Conservation (phyloP, 2,888 invertebrate species). For the Cataglyphis cursor region DNA sequence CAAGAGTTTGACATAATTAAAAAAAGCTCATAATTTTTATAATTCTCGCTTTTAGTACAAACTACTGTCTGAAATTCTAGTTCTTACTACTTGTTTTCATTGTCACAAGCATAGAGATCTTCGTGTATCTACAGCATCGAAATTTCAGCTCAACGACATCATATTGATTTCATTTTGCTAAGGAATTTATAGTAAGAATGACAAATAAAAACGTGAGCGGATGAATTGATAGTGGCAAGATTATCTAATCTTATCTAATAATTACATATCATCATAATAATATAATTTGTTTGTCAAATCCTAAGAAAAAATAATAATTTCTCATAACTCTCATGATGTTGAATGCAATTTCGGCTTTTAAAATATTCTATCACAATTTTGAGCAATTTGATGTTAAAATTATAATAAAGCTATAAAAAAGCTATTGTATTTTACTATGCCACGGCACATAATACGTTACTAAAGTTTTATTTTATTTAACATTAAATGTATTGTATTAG, state of each 20-base stretch:
- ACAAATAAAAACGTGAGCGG: not conserved
- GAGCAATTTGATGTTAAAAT: not conserved
- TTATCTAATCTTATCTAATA: too few species aligned
- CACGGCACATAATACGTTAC: too few species aligned
- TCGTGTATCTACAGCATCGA: conserved; percentile 45
- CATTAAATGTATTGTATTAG: not conserved
- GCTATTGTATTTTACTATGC: too few species aligned
- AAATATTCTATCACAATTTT: not conserved
- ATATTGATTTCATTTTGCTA: conserved; percentile 9
- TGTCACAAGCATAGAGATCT: too few species aligned
- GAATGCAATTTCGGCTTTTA: not conserved
- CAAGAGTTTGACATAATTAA: not conserved
- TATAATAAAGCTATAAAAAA: too few species aligned
- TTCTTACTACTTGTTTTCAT: not conserved
- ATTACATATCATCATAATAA: too few species aligned
- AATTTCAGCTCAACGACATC: conserved; percentile 24
- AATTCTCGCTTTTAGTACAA: not conserved
- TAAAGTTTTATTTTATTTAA: too few species aligned
- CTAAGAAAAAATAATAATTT: not conserved
- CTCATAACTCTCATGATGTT: not conserved
- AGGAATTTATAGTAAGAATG: not conserved
- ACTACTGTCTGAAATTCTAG: not conserved
- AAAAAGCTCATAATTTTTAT: not conserved
- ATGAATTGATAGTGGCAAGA: not conserved
- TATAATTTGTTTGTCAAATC: too few species aligned